Base-by-base conservation (phyloP, 2,888 invertebrate genomes). In the Agelastica alni region DNA sequence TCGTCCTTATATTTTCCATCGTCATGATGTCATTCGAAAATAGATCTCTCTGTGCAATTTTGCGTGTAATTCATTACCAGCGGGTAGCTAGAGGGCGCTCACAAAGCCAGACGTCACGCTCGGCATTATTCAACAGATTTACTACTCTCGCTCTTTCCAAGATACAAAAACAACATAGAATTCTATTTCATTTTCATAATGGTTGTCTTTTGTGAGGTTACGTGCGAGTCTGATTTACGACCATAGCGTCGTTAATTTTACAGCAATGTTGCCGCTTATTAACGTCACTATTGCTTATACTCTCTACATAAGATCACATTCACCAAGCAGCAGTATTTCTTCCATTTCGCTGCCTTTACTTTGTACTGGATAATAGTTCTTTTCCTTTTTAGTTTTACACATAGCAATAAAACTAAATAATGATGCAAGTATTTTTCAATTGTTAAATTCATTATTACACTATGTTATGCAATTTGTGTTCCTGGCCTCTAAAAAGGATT, bases 1-100 rank as follows among this genome's bases (percentile, higher is more conserved):
- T 57, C 61, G 46, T 60, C 61, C 58, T 67, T 57, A 60, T 64
- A 64, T 70, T 70, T 68, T 68, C 66, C 67, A 39, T 53, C 59
- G 55, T 57, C 68, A 67, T 69, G 61, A 71, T 70, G 68, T 64
- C 69, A 60, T 62, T 67, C 53, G 63, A 68, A 70, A 72, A 71
- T 71, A 70, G 68, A 67, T 58, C 64, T 64, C 55, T 66, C 67
- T 70, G 74, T 67, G 70, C 73, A 72, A 73, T 73, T 70, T 69
- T 69, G 71, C 73, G 72, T 75, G 70, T 73, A 74, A 74, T 75
- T 72, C 70, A 67, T 66, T 60, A 66, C 63, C 56, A 43, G 56
- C 59, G 59, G 56, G 59, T 53, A 13, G 13, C 53, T 51, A 48
- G 56, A 57, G 61, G 67, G 60, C 58, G 57, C 63, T 57, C 61